A percentile compares a stretch with the other conserved stretches of the same genome.
These are phyloP conservation scores for Abramis brama DNA, from an alignment of 2,113 vertebrate genomes.

Conservation along the genomic window DNA sequence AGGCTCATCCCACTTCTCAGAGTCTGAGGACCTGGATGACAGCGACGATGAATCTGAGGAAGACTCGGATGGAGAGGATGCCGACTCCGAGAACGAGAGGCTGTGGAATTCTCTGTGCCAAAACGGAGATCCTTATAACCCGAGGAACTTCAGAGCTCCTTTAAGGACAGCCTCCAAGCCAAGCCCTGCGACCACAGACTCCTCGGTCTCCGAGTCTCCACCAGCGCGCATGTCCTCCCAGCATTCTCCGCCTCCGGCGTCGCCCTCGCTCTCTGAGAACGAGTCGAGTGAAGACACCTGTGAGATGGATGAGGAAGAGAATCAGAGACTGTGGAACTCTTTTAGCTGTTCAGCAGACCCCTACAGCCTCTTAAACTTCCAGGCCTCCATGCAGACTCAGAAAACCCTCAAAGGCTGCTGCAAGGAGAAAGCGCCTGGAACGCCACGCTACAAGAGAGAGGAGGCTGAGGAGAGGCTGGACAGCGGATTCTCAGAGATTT, in stretches of 20 bases:
- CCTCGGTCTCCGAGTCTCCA: conserved; percentile 55
- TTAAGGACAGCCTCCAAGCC: conserved; percentile 69
- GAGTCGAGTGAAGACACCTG: conserved; percentile 72
- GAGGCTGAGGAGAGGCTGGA: conserved; percentile 68
- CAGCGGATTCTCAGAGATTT: conserved; percentile 64
- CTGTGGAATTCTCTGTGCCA: conserved; percentile 84
- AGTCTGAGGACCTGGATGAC: conserved; percentile 65
- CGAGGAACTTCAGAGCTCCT: conserved; percentile 85
- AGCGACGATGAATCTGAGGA: conserved; percentile 59
- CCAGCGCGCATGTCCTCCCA: conserved; percentile 37
- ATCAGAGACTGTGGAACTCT: conserved; percentile 81
- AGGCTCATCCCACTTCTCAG: conserved; percentile 72
- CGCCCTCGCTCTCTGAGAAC: conserved; percentile 5
- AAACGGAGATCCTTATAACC: conserved; percentile 86
- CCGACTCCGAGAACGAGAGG: conserved; percentile 70
- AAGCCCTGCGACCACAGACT: conserved; percentile 47
- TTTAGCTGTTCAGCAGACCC: conserved; percentile 86
- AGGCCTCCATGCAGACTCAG: conserved; percentile 78
- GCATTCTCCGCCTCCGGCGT: conserved; percentile 5
- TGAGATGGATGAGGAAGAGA: conserved; percentile 83
- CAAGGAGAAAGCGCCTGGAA: conserved; percentile 1
- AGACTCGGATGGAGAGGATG: conserved; percentile 40
- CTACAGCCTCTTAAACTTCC: conserved; percentile 90
- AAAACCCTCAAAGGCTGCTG: conserved; percentile 24
- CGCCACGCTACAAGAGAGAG: conserved; percentile 56